These are phyloP conservation scores for human (Homo sapiens) DNA, from an alignment of 2,113 vertebrate genomes.

Conservation along the genomic window GRCh38 chr12:8459501-8460000, in stretches of 20 bases:
- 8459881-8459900: not conserved
- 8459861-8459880: not conserved
- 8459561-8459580: not conserved
- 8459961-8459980: not conserved
- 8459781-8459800: not conserved
- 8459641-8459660: slow-evolving; percentile 22
- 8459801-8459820: not conserved
- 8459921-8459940: not conserved
- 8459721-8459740: not conserved
- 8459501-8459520: not conserved
- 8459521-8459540: not conserved
- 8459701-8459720: not conserved
- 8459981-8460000: not conserved
- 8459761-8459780: not conserved
- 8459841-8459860: not conserved
- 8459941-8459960: not conserved
- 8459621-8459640: not conserved
- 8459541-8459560: not conserved
- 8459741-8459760: not conserved
- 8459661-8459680: slow-evolving; percentile 52
- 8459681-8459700: slow-evolving; percentile 51
- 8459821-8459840: not conserved
- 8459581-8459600: slow-evolving; percentile 29
- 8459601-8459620: not conserved
- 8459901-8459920: not conserved